phyloP scores from a whole-genome alignment of 1,140 invertebrate species.

The Papilio helenus region DNA sequence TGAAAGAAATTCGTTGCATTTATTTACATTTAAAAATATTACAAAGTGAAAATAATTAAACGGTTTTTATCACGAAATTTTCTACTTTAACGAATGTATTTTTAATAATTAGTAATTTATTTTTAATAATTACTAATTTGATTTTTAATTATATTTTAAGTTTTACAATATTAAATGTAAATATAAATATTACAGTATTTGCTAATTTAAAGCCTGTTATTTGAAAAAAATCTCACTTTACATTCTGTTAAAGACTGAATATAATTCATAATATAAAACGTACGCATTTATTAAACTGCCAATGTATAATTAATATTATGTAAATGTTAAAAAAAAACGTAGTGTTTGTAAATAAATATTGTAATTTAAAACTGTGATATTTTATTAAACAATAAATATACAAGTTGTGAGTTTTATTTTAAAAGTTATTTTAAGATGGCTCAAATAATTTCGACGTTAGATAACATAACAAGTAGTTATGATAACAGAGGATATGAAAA shows the following conservation, averaged over 20 bases:
- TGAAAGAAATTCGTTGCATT: neutral
- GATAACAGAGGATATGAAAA: no score
- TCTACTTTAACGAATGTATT: neutral
- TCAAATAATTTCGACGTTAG: neutral
- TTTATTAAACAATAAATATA: constrained; percentile 62
- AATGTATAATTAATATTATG: constrained; percentile 37
- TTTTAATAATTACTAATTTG: neutral
- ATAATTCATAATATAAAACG: constrained; percentile 42
- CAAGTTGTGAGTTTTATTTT: constrained; percentile 34
- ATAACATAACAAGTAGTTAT: no score
- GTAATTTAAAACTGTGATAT: constrained; percentile 77
- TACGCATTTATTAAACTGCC: constrained; percentile 43
- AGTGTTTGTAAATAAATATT: constrained; percentile 64
- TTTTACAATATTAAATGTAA: neutral
- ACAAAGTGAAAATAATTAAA: neutral
- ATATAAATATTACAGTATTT: constrained; percentile 18
- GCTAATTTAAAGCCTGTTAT: constrained; percentile 8
- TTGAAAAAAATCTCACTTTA: constrained; percentile 8
- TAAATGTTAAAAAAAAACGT: constrained; percentile 41
- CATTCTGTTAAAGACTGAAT: constrained; percentile 55
- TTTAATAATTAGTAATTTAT: neutral
- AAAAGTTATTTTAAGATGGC: neutral
- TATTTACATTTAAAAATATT: neutral
- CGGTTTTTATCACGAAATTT: no score
- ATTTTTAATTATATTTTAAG: neutral